Evolutionary conservation across 2,113 vertebrate genomes (phyloP).

Genomic region (Dasypus novemcinctus): DNA sequence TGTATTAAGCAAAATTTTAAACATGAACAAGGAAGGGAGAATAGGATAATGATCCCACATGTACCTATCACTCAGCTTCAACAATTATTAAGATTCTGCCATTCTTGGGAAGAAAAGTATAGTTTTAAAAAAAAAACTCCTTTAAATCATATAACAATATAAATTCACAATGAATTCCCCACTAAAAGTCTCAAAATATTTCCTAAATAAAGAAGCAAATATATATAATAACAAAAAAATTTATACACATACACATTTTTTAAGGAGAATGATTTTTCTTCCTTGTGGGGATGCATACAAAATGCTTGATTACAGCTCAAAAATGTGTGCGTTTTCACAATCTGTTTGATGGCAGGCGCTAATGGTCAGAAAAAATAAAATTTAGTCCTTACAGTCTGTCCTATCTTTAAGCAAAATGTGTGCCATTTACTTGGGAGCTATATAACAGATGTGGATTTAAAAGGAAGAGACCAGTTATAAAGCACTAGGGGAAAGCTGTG

Average conservation of each 20-base stretch:
- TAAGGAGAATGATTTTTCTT: constrained; percentile 47
- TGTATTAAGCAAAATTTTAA: constrained; percentile 58
- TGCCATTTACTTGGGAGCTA: constrained; percentile 75
- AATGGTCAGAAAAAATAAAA: constrained; percentile 74
- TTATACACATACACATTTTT: constrained; percentile 2
- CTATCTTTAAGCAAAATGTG: constrained; percentile 77
- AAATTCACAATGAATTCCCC: neutral
- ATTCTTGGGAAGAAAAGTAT: neutral
- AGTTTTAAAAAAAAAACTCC: neutral
- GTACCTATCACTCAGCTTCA: neutral
- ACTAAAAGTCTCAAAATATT: constrained; percentile 47
- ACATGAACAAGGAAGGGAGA: neutral
- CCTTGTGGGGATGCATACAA: neutral
- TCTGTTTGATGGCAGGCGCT: constrained; percentile 52
- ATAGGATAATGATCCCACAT: neutral
- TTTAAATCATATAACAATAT: neutral
- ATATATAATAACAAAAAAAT: constrained; percentile 50
- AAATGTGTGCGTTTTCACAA: constrained; percentile 48
- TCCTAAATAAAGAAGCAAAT: constrained; percentile 42
- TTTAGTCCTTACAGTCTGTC: constrained; percentile 70
- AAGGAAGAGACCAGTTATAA: constrained; percentile 72
- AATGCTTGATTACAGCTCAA: constrained; percentile 58
- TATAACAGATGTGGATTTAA: constrained; percentile 77
- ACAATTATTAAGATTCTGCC: constrained; percentile 5
- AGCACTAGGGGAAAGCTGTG: constrained; percentile 62